Evolutionary conservation across 2,888 invertebrate genomes (phyloP), one percentile per base, ranked within the genome.

Genomic region (Rhabditophanes sp.): DNA sequence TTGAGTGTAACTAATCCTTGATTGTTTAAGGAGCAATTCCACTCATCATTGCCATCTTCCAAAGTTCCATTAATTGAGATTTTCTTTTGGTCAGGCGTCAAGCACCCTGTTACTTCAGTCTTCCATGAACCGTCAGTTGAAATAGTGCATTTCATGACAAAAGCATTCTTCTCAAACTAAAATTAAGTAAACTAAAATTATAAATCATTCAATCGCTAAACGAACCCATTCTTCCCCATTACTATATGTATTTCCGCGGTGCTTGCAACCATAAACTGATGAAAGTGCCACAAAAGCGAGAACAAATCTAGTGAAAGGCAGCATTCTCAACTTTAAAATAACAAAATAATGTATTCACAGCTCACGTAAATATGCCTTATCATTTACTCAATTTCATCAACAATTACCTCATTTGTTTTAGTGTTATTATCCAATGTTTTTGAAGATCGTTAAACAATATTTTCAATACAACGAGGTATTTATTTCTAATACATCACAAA

Each of bases 211-310:
- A 1, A 11, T 11, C 30, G 11, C 15, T 21, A 18, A 26, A 30
- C 51, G 4, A 17, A 46, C 46, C 46, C 46, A 46, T 42, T 46
- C 46, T 14, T 46, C 41, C 23, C 48, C 48, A 25, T 46, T 53
- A 5, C 18, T 23, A 24, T 42, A 46, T 11, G 30, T 37, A 5
- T 35, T 21, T 6, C 46, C 46, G 15, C 36, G 48, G 29, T 53
- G 48, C 15, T 23, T 25, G 18, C 46, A 46, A 14, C 29, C 46
- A 8, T 6, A 20, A 7, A 16, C 39, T n/a, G 12, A 16, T 7
- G 22, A 11, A 18, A 35, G 15, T 12, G 45, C 14, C 24, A 46
- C n/a, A n/a, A n/a, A n/a, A n/a, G n/a, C n/a, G n/a, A n/a, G n/a
- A n/a, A n/a, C n/a, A n/a, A n/a, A n/a, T n/a, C n/a, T n/a, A n/a